A percentile compares a stretch with the other conserved stretches of the same genome.
Evolutionary conservation across 37 sponge, comb jelly and placozoan genomes (phyloP).

Genomic region (Geodia barretti): DNA sequence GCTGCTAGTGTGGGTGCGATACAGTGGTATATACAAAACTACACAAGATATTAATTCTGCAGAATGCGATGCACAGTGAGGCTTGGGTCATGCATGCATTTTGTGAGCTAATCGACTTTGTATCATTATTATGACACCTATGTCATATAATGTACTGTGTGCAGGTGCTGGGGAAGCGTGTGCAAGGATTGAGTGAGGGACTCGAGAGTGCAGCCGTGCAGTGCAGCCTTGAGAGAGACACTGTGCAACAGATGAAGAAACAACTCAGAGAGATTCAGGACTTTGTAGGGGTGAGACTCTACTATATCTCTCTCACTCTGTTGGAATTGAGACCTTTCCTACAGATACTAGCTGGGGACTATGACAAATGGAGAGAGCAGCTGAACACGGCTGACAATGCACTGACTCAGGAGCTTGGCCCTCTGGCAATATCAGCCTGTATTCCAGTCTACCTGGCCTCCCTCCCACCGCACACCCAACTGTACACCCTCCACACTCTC

Average conservation of each 20-base stretch:
- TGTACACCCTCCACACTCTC: slow-evolving; percentile 21
- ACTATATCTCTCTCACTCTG: background rate
- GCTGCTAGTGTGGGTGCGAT: background rate
- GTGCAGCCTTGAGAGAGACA: slow-evolving; percentile 47
- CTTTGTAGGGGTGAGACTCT: slow-evolving; percentile 41
- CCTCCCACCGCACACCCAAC: slow-evolving; percentile 25
- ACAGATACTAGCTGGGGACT: slow-evolving; percentile 39
- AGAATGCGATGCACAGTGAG: background rate
- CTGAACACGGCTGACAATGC: background rate
- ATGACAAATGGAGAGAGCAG: slow-evolving; percentile 36
- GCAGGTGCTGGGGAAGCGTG: slow-evolving; percentile 53
- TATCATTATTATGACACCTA: background rate
- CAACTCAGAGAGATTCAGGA: slow-evolving; percentile 42
- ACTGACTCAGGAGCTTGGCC: slow-evolving; percentile 21
- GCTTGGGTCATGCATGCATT: background rate
- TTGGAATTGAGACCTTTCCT: background rate
- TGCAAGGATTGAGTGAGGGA: slow-evolving; percentile 46
- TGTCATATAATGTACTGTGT: background rate
- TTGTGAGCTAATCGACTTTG: background rate
- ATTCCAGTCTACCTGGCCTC: slow-evolving; percentile 53
- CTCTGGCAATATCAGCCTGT: slow-evolving; percentile 33
- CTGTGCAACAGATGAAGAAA: slow-evolving; percentile 41
- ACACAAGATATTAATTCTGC: background rate
- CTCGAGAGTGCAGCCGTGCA: slow-evolving; percentile 72
- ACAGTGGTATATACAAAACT: background rate